Base-by-base conservation (phyloP, 2,797 vertebrate genomes). In the Eulemur mongoz region DNA sequence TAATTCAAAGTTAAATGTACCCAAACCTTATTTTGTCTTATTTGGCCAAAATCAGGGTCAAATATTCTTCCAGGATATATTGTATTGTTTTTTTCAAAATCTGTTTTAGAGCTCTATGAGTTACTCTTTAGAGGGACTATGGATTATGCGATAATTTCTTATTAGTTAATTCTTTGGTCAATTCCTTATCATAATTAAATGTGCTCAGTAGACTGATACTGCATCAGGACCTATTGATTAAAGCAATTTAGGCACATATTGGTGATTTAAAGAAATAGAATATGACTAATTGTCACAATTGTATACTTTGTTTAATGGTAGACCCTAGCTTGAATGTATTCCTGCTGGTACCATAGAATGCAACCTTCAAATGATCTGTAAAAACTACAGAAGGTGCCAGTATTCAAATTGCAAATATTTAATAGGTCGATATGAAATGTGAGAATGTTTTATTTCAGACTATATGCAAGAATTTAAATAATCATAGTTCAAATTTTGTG, bases 101-200 rank as follows among this genome's bases (percentile, higher is more conserved):
- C 10, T 82, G 14, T 10, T 79, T 80, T 92, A 63, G 2, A 83
- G 17, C 4, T 54, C 35, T 93, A 38, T 76, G 76, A 88, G 50
- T 72, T 79, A 65, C 20, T 54, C 13, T 80, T 81, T 95, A 94
- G 75, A 59, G 48, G 38, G 7, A 45, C 50, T 76, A 3, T 59
- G 45, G 14, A 43, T 45, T 75, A 43, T 69, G 25, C 65, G 45
- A 95, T 52, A 13, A 80, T 81, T 70, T 96, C 63, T 95, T 87
- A 89, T 76, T 82, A 91, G 35, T 61, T 84, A 88, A 84, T 79
- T 89, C 25, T 88, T 88, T 67, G 48, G 7, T 83, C 35, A 97
- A 61, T 95, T 88, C 40, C 43, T 76, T 96, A 91, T 92, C 65
- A 23, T 65, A 57, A 32, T n/a, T 54, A 18, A 38, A 63, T 86